Evolutionary conservation across 2,113 vertebrate genomes (phyloP).

Genomic region (Megaptera novaeangliae): DNA sequence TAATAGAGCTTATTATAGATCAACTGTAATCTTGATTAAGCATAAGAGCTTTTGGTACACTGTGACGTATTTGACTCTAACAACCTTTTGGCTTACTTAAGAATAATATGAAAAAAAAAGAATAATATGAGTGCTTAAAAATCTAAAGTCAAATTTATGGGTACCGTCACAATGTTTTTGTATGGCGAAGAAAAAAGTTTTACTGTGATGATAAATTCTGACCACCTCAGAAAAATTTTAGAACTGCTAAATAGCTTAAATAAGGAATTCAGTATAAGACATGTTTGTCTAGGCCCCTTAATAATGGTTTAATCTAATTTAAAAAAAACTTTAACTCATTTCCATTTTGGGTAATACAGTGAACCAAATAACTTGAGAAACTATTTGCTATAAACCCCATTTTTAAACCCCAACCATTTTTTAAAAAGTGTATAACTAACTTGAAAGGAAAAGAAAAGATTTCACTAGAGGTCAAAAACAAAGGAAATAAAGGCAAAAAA

Average conservation of each 20-base stretch:
- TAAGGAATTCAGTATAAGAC: neutral
- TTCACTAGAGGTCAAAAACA: neutral
- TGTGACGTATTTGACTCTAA: neutral
- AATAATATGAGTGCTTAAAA: neutral
- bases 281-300: neutral
- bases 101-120: neutral
- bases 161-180: neutral
- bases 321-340: neutral
- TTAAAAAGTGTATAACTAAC: neutral
- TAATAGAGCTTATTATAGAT: neutral
- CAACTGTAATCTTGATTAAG: neutral
- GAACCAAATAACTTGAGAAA: neutral
- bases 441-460: neutral
- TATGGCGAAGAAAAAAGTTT: neutral
- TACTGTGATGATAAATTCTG: neutral
- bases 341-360: neutral
- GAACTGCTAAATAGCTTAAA: neutral
- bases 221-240: neutral
- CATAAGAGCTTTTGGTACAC: neutral
- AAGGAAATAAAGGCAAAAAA: neutral
- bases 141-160: neutral
- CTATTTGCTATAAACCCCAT: neutral
- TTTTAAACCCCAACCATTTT: neutral
- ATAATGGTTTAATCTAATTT: neutral
- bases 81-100: neutral